Conservation (phyloP, 2,113 vertebrate genomes). For the Rousettus leschenaultii region DNA sequence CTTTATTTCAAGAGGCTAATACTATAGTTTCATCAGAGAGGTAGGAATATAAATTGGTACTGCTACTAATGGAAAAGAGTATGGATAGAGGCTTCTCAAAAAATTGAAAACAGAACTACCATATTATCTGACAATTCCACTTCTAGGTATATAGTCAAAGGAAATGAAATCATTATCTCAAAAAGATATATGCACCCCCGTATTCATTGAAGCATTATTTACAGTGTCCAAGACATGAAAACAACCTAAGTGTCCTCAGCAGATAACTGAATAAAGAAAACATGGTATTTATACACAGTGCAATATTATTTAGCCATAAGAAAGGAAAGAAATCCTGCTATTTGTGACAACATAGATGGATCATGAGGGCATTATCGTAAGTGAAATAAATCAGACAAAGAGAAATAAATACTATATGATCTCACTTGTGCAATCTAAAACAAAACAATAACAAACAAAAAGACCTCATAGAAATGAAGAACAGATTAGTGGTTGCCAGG, state of each 20-base stretch:
- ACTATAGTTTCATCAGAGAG: not conserved
- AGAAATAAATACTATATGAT: not conserved
- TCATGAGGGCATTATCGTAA: not conserved
- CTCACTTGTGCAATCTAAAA: not conserved
- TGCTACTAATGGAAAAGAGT: not conserved
- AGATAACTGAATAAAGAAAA: not conserved
- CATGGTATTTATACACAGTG: not conserved
- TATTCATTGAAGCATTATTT: not conserved
- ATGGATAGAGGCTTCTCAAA: not conserved
- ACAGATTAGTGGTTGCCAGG: not conserved
- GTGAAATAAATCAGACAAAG: not conserved
- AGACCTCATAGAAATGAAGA: not conserved
- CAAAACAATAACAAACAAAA: too few relatives aligned
- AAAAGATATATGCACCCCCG: not conserved
- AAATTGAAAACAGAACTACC: not conserved
- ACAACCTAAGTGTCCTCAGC: not conserved
- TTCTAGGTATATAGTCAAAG: not conserved
- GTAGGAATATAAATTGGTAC: not conserved
- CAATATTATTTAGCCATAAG: not conserved
- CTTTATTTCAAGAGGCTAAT: not conserved
- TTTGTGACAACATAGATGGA: not conserved
- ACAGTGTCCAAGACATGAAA: not conserved
- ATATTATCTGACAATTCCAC: not conserved
- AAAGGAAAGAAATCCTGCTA: not conserved
- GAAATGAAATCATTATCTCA: not conserved